Evolutionary conservation across 1,140 invertebrate genomes (phyloP).

Genomic region (Rhyacophila brunnea): DNA sequence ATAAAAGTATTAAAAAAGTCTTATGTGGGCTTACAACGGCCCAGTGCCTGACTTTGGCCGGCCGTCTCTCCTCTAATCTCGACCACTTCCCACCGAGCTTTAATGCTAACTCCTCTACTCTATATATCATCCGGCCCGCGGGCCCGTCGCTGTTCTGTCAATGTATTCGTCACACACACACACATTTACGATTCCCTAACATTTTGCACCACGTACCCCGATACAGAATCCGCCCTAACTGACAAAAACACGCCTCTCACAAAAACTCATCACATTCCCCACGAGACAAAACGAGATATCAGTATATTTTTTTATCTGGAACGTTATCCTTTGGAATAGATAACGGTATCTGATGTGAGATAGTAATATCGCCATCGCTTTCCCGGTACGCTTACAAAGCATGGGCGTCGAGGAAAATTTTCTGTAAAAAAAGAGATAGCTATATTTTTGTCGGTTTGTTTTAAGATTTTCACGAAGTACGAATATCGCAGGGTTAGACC

Average conservation of each 20-base stretch:
- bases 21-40: constrained; percentile 35
- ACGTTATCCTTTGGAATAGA: constrained; percentile 6
- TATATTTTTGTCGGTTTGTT: background rate
- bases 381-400: background rate
- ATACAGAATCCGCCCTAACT: background rate
- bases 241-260: constrained; percentile 3
- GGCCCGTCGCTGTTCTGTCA: background rate
- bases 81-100: constrained; percentile 67
- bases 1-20: constrained; percentile 38
- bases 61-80: constrained; percentile 57
- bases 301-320: constrained; percentile 11
- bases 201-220: background rate
- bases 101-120: constrained; percentile 66
- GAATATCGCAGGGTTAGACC: background rate
- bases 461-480: background rate
- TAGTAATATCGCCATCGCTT: constrained; percentile 17
- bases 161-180: background rate
- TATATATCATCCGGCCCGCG: constrained; percentile 59
- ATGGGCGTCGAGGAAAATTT: background rate
- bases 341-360: constrained; percentile 25
- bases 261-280: background rate
- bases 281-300: constrained; percentile 10
- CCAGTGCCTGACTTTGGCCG: constrained; percentile 18
- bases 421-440: background rate
- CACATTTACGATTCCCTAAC: background rate